Base-by-base conservation (phyloP, 2,797 vertebrate species). In the Poecile montanus region DNA sequence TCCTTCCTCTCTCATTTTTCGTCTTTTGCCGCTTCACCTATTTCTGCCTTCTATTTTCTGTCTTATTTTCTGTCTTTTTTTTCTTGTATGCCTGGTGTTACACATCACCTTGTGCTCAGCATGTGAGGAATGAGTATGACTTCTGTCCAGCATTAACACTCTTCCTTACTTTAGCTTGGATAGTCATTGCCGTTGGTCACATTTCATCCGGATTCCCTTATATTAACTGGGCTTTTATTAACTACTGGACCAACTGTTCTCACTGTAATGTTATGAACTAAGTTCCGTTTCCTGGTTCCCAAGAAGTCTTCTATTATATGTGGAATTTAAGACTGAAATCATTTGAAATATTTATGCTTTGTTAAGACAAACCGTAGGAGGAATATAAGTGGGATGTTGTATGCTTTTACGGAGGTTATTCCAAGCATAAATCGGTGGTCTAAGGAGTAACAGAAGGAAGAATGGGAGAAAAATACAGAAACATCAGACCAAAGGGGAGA, bases 11-110 rank as follows among this genome's bases (percentile, higher is more conserved):
- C 23, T 78, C 51, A 44, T 91, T 88, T 92, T 11, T 85, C 48
- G 75, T 86, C 65, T 80, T 71, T 91, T 87, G 36, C 48, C 0
- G 0, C 48, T 89, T 92, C 79, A 85, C 21, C 9, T 92, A 26
- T 78, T 93, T 88, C 45, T 83, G 54, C 23, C 17, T 87, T 79
- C 53, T 93, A 17, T 81, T 91, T 95, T 91, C 44, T 71, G 16
- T 36, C 25, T 15, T 67, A 16, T 57, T 81, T 71, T 91, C 30
- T 77, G 17, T 25, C 12, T 26, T 38, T 54, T 71, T 72, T 56
- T 7, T 42, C 60, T 54, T 36, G 1, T 71, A 10, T 79, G 32
- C 27, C n/a, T 88, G 8, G 44, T 65, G 60, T 78, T 51, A n/a
- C 22, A 30, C 42, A 36, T 65, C 68, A 72, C 27, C 42, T 72